Percentiles rank a stretch among this genome's conserved stretches.
These are phyloP conservation scores for Semotilus atromaculatus DNA, from an alignment of 2,797 vertebrate species.

Conservation along the genomic window DNA sequence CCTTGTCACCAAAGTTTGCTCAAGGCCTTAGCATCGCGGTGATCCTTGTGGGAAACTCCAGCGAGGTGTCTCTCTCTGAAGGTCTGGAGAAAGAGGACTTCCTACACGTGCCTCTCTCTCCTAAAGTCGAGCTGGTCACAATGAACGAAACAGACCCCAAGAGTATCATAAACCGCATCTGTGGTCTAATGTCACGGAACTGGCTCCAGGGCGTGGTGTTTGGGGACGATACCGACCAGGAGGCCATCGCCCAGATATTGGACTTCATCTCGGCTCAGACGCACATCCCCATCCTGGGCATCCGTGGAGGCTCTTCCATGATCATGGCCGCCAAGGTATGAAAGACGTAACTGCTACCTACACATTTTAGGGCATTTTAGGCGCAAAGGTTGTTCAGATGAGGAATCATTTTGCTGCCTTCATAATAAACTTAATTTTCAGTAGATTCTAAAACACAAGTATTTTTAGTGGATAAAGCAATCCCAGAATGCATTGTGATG, in stretches of 20 bases:
- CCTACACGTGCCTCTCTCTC: conserved; percentile 93
- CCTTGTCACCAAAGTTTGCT: conserved; percentile 80
- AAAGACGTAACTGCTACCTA: not conserved
- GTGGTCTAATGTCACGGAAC: conserved; percentile 92
- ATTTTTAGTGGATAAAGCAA: not conserved
- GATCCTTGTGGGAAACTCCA: conserved; percentile 96
- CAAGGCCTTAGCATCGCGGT: conserved; percentile 95
- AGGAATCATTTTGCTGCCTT: not conserved
- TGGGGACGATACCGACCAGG: conserved; percentile 96
- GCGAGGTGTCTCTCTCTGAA: conserved; percentile 92
- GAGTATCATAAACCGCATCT: conserved; percentile 97
- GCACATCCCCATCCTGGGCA: conserved; percentile 96
- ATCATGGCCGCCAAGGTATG: conserved; percentile 99
- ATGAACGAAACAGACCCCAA: conserved; percentile 99
- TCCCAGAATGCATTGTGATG: not conserved
- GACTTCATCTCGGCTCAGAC: conserved; percentile 99
- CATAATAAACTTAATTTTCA: not conserved
- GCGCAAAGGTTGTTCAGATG: conserved; percentile 1
- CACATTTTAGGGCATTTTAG: not conserved
- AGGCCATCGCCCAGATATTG: conserved; percentile 98
- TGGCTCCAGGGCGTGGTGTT: conserved; percentile 98
- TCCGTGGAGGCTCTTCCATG: conserved; percentile 98
- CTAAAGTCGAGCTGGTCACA: conserved; percentile 94
- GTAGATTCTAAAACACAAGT: not conserved
- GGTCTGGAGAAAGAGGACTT: conserved; percentile 98